These are phyloP conservation scores for Tinea pellionella DNA, from an alignment of 2,888 invertebrate genomes.

Conservation along the genomic window DNA sequence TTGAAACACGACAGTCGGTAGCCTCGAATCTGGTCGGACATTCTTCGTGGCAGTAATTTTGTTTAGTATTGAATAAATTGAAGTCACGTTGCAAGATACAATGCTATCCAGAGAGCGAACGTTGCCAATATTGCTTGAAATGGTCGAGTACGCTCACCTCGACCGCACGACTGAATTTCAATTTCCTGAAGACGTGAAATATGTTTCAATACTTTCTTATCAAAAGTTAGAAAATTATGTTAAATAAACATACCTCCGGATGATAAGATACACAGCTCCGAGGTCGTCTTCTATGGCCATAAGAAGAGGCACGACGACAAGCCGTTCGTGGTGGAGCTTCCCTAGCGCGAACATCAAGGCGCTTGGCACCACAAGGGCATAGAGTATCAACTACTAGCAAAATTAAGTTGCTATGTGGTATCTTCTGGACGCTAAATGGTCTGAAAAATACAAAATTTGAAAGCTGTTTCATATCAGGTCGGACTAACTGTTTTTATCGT, in stretches of 20 bases:
- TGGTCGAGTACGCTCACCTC: slow-evolving; percentile 39
- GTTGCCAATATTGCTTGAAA: slow-evolving; percentile 29
- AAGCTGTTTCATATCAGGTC: too few relatives aligned
- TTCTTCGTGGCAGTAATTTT: neutral
- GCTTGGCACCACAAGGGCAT: slow-evolving; percentile 89
- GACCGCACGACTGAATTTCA: slow-evolving; percentile 74
- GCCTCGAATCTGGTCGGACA: slow-evolving; percentile 15
- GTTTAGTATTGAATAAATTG: slow-evolving; percentile 12
- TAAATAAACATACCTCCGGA: slow-evolving; percentile 77
- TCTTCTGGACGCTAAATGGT: slow-evolving; percentile 92
- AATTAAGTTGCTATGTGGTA: slow-evolving; percentile 90
- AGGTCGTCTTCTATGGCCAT: slow-evolving; percentile 78
- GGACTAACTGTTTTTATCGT: too few relatives aligned
- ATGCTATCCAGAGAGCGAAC: slow-evolving; percentile 30
- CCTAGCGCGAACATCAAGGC: slow-evolving; percentile 82
- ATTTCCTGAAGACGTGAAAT: slow-evolving; percentile 63
- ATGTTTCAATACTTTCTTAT: neutral
- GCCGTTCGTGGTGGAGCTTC: slow-evolving; percentile 71
- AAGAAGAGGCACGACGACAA: slow-evolving; percentile 70
- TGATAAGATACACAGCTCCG: slow-evolving; percentile 89
- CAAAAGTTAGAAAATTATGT: too few relatives aligned
- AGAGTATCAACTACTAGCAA: slow-evolving; percentile 88
- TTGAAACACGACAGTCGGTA: slow-evolving; percentile 11
- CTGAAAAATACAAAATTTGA: slow-evolving; percentile 48
- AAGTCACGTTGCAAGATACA: slow-evolving; percentile 49